Percentiles rank a stretch among this genome's conserved stretches.
These are phyloP conservation scores for Lepidurus apus DNA, from an alignment of 1,140 invertebrate genomes.

Conservation along the genomic window DNA sequence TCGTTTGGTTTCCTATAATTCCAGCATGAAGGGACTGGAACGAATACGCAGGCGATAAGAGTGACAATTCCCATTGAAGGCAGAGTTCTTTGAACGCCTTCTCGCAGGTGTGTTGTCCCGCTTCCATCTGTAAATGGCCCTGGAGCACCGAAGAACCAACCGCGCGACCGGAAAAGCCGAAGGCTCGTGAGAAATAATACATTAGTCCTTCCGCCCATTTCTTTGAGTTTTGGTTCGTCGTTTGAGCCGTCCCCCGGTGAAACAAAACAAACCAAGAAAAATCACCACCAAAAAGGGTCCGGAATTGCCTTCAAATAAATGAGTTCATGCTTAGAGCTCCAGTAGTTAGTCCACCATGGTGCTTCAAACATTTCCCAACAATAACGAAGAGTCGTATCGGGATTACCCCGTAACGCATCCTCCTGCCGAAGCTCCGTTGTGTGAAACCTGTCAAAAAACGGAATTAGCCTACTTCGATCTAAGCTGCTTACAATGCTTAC, in stretches of 20 bases:
- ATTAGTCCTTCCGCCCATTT: background rate
- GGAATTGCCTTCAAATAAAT: background rate
- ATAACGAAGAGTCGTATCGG: background rate
- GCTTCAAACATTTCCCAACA: slow-evolving; percentile 7
- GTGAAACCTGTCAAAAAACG: slow-evolving; percentile 46
- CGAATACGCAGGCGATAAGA: background rate
- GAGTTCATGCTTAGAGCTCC: background rate
- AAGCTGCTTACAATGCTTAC: slow-evolving; percentile 47
- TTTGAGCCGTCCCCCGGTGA: background rate
- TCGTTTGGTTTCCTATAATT: background rate
- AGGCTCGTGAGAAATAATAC: slow-evolving; percentile 3
- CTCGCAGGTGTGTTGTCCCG: background rate
- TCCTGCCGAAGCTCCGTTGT: slow-evolving; percentile 50
- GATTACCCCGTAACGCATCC: slow-evolving; percentile 43
- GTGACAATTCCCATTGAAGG: background rate
- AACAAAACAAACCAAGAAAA: background rate
- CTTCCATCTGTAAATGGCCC: background rate
- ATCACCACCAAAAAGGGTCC: background rate
- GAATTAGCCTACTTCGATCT: slow-evolving; percentile 52
- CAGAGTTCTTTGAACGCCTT: background rate
- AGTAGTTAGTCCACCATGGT: background rate
- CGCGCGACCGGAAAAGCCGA: background rate
- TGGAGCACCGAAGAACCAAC: background rate
- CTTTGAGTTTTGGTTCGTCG: background rate
- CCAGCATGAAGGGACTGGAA: background rate